phyloP scores from a whole-genome alignment of 2,888 invertebrate species.

The Drosophila nr. fundita region DNA sequence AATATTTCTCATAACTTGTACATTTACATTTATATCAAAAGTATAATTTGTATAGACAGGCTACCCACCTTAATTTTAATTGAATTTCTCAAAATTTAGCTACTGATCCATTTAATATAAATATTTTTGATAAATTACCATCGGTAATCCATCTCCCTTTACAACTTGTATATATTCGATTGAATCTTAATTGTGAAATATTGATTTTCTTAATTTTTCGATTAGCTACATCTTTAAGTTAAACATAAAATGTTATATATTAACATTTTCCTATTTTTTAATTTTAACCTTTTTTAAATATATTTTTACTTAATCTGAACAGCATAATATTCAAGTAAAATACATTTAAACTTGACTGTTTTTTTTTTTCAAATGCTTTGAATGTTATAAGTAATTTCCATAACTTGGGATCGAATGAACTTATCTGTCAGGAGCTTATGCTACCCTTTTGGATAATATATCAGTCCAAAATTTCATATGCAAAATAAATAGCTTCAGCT shows the following conservation, averaged over 20 bases:
- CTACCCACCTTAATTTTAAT: background rate
- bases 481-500: conserved; percentile 54
- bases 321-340: background rate
- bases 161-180: background rate
- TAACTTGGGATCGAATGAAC: background rate
- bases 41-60: background rate
- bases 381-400: background rate
- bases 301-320: background rate
- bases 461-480: conserved; percentile 50
- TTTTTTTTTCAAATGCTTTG: background rate
- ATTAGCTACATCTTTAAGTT: no score
- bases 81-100: background rate
- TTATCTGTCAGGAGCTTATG: conserved; percentile 17
- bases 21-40: no score
- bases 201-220: background rate
- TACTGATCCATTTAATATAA: background rate
- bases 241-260: background rate
- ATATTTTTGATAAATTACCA: background rate
- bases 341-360: background rate
- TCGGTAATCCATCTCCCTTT: background rate
- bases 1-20: no score
- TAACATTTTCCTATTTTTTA: background rate
- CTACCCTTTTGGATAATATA: conserved; percentile 31
- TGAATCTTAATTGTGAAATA: background rate
- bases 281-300: background rate